Base-by-base conservation (phyloP, 1,140 invertebrate species). In the Papilio glaucus region DNA sequence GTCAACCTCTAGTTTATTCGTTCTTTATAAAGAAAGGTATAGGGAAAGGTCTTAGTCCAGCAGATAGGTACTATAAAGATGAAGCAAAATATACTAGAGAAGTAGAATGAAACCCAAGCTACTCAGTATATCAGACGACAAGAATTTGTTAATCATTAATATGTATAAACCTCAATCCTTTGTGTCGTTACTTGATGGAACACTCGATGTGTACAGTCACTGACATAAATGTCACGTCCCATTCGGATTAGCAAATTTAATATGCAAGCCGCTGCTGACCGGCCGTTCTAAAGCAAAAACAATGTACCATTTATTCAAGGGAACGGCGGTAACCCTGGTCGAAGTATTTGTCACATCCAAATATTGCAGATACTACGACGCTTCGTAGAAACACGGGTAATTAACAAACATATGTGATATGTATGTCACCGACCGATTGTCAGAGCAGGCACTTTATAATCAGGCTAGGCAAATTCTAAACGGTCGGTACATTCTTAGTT, bases 241-340 rank as follows among this genome's bases (percentile, higher is more conserved):
- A 57, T 57, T 57, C 6, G 39, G 10, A 42, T 29, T 29, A 68
- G 65, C 39, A 42, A 68, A 67, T 63, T 63, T 63, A 63, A 38
- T 63, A 38, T 38, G 61, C 61, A 63, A 63, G 15, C 33, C 15
- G 15, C 61, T 63, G 21, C 37, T 39, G 61, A 9, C 15, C 33
- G 33, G 61, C 4, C 6, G 61, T 39, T 37, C 33, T 39, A 3
- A 63, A 63, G 33, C 33, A 38, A 63, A 63, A 63, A 67, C 63
- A 67, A 67, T 67, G 39, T 67, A 45, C 18, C 39, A 67, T 67
- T 67, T 15, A 15, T 12, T 15, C 39, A 3, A 18, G 37, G 15
- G 15, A 7, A 4, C 15, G 38, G 4, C 38, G 39, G 63, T 29
- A 24, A 67, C 63, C 63, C 63, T 67, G 63, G 62, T 41, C 26